phyloP scores from a whole-genome alignment of 2,797 vertebrate genomes.

The Naso thynnoides region DNA sequence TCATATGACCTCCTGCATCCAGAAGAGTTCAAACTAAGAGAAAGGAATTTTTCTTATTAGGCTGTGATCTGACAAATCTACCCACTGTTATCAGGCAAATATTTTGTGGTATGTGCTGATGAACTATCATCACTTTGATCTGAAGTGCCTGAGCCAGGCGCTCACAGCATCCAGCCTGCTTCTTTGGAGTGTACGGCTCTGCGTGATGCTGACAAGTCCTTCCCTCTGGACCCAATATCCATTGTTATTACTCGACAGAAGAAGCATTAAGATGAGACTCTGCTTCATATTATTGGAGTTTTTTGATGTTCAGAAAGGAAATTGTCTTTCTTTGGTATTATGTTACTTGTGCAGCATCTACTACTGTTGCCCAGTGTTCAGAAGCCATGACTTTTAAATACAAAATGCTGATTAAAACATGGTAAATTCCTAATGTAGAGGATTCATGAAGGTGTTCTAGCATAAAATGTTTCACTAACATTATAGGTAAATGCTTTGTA shows the following conservation, averaged over 20 bases:
- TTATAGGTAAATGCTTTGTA: not conserved
- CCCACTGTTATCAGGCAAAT: slow-evolving; percentile 75
- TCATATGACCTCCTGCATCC: slow-evolving; percentile 62
- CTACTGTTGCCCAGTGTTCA: slow-evolving; percentile 7
- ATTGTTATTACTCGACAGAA: slow-evolving; percentile 82
- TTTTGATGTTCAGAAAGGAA: slow-evolving; percentile 75
- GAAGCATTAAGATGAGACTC: slow-evolving; percentile 75
- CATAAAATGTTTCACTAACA: not conserved
- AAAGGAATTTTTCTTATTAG: slow-evolving; percentile 72
- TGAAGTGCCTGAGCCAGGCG: slow-evolving; percentile 54
- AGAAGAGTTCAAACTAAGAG: slow-evolving; percentile 45
- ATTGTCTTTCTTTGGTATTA: slow-evolving; percentile 67
- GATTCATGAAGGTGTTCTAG: not conserved
- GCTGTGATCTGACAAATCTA: slow-evolving; percentile 69
- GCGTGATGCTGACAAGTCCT: slow-evolving; percentile 73
- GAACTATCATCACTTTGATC: slow-evolving; percentile 79
- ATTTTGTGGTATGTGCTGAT: slow-evolving; percentile 72
- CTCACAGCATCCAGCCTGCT: slow-evolving; percentile 42
- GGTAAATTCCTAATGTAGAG: not conserved
- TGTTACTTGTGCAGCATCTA: slow-evolving; percentile 31
- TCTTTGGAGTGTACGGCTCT: slow-evolving; percentile 51
- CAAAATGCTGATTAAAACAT: slow-evolving; percentile 1
- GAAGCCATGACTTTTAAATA: slow-evolving; percentile 19
- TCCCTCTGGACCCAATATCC: slow-evolving; percentile 73
- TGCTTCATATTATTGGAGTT: slow-evolving; percentile 70